Conservation (phyloP, 2,797 vertebrate species). For the Sebastes nivosus region DNA sequence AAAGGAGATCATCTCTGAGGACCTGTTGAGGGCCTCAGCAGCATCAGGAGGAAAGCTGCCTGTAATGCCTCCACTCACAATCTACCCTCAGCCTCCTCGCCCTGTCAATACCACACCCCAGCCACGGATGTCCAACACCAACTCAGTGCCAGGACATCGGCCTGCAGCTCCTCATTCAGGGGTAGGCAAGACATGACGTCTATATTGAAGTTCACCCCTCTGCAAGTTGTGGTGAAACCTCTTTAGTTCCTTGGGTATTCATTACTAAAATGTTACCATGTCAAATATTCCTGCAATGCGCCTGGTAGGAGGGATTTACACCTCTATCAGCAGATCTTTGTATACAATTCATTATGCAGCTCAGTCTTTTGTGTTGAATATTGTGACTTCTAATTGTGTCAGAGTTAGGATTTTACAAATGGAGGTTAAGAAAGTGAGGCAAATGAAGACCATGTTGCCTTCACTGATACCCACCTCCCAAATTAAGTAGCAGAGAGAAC, state of each 20-base stretch:
- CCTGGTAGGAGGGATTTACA: background rate
- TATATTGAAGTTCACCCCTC: background rate
- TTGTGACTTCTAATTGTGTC: background rate
- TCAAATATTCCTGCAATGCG: background rate
- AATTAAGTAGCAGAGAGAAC: constrained; percentile 79
- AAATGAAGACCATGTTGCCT: constrained; percentile 74
- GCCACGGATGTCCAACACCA: constrained; percentile 59
- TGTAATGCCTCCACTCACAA: constrained; percentile 79
- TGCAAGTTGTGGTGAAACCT: background rate
- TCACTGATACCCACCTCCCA: constrained; percentile 84
- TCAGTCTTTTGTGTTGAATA: background rate
- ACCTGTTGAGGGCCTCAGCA: constrained; percentile 73
- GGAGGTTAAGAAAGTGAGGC: constrained; percentile 84
- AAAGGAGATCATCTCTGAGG: constrained; percentile 85
- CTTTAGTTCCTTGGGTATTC: background rate
- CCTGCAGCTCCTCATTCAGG: constrained; percentile 82
- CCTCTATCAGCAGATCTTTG: background rate
- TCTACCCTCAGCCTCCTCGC: constrained; percentile 82
- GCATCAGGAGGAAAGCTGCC: constrained; percentile 77
- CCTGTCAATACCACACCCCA: constrained; percentile 54
- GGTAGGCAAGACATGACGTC: constrained; percentile 58
- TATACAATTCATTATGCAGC: background rate
- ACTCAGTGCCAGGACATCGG: constrained; percentile 69
- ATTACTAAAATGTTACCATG: background rate
- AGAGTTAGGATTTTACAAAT: background rate